Evolutionary conservation across 2,113 vertebrate genomes (phyloP), one percentile per base, ranked within the genome.

Genomic region (Hydrochoerus hydrochaeris): DNA sequence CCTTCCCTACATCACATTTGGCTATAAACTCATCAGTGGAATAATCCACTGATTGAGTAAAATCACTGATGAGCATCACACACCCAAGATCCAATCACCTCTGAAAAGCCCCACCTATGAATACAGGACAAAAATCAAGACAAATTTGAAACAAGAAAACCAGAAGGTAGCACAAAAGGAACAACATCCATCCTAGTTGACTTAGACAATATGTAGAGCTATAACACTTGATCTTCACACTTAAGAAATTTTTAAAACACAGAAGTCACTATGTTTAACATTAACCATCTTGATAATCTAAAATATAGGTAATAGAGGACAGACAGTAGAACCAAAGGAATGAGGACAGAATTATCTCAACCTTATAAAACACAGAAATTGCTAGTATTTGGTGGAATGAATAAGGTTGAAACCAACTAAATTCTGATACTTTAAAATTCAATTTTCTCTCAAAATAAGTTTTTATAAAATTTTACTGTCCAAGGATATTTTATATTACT

Each of bases 121-220:
- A 17, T 20, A 4, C 11, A 93, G 38, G n/a, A 57, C 58, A 54
- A 58, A 67, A 94, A 94, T 67, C 5, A 88, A 26, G 35, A 20
- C 44, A 88, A 94, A 26, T 41, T 41, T 30, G 41, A 94, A 62
- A 82, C 35, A 94, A 82, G 77, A n/a, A 94, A 49, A 88, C n/a
- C 49, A 69, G 54, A 83, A 87, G 26, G 3, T 3, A 81, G n/a
- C 49, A 78, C 20, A 62, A 89, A 83, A 81, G 19, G n/a, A 46
- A 77, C 69, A 60, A 12, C 38, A 52, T 52, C 63, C 63, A 71
- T 38, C 30, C 49, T 63, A 52, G 19, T 7, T 88, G 65, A 13
- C 65, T 83, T 9, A 88, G 57, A 88, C 11, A 62, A 49, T 44
- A 84, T 22, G 26, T 62, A 30, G 24, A 87, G 38, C 30, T 41